phyloP scores from a whole-genome alignment of 1,140 invertebrate species.

The Tigriopus japonicus region DNA sequence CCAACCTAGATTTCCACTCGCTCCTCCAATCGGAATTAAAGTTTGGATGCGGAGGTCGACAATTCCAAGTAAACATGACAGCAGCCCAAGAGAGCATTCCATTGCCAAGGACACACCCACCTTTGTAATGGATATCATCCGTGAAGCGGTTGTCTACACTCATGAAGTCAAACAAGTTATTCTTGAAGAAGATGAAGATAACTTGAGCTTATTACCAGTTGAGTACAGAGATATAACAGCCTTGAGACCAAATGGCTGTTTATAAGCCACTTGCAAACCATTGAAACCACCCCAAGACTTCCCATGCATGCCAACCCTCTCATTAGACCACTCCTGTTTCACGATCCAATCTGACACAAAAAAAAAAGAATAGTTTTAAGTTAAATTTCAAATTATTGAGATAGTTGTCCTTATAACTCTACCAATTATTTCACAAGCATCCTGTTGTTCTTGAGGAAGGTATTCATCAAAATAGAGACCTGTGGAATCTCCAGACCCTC shows the following conservation, averaged over 20 bases:
- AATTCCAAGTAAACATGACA: neutral
- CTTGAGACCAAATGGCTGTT: neutral
- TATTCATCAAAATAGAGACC: slow-evolving; percentile 7
- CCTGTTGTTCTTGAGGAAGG: neutral
- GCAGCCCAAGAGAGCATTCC: neutral
- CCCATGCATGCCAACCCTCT: neutral
- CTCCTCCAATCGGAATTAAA: neutral
- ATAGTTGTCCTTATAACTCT: neutral
- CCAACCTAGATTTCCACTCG: neutral
- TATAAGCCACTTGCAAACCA: neutral
- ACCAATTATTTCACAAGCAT: neutral
- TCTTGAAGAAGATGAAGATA: too few species aligned
- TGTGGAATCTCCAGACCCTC: neutral
- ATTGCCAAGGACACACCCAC: neutral
- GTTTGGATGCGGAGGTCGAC: neutral
- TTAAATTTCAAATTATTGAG: too few species aligned
- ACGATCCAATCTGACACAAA: neutral
- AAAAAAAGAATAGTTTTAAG: neutral
- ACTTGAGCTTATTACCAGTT: neutral
- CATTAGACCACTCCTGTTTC: neutral
- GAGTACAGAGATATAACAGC: neutral
- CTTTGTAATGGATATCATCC: slow-evolving; percentile 2
- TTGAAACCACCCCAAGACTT: slow-evolving; percentile 8
- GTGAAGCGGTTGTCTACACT: neutral
- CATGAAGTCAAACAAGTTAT: neutral